phyloP scores from a whole-genome alignment of 2,888 invertebrate genomes.

The Lacanobia oleracea region DNA sequence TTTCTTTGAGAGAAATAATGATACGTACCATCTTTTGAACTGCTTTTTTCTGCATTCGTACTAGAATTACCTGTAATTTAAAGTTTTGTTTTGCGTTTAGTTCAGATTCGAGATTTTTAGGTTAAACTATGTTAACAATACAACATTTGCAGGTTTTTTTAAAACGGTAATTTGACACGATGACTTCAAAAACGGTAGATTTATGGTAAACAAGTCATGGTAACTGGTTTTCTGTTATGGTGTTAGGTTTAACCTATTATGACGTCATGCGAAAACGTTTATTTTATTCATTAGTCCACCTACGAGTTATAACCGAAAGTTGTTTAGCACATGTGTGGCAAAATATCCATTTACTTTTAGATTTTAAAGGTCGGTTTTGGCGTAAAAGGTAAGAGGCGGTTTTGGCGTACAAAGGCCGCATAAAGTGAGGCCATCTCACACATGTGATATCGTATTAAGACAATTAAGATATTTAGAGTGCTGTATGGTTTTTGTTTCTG shows the following conservation, averaged over 20 bases:
- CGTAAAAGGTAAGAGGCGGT: neutral
- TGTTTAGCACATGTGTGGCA: constrained; percentile 22
- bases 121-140: neutral
- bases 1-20: constrained; percentile 17
- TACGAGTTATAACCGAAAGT: constrained; percentile 12
- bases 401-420: neutral
- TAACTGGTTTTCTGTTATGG: constrained; percentile 31
- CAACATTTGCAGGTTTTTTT: neutral
- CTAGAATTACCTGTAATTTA: constrained; percentile 85
- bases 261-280: constrained; percentile 27
- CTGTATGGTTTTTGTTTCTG: too few species aligned
- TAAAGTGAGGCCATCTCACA: neutral
- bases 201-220: constrained; percentile 27
- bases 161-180: constrained; percentile 7
- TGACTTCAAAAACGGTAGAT: constrained; percentile 22
- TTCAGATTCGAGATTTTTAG: neutral
- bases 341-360: neutral
- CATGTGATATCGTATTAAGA: too few species aligned
- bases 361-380: constrained; percentile 21
- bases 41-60: constrained; percentile 88
- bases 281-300: constrained; percentile 29
- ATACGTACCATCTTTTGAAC: constrained; percentile 87
- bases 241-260: constrained; percentile 1
- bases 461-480: neutral
- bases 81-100: constrained; percentile 37